Conservation (phyloP, 1,140 invertebrate genomes). For the Tachypleus tridentatus region DNA sequence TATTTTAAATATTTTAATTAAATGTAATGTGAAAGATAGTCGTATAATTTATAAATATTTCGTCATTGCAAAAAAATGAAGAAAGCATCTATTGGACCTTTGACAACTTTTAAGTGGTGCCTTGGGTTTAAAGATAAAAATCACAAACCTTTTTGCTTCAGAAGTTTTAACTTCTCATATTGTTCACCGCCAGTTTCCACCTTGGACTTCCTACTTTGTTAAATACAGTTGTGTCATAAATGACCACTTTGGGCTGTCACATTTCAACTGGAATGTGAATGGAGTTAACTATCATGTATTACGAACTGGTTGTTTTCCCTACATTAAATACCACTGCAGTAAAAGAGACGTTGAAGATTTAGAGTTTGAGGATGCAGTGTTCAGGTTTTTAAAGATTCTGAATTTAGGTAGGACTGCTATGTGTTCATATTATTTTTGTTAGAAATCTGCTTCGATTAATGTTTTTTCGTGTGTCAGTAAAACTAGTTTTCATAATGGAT, state of each 20-base stretch:
- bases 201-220: conserved; percentile 68
- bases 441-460: too few species aligned
- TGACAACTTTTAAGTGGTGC: too few species aligned
- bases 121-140: too few species aligned
- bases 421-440: too few species aligned
- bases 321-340: conserved; percentile 93
- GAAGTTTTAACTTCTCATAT: conserved; percentile 72
- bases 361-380: conserved; percentile 63
- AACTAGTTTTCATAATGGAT: too few species aligned
- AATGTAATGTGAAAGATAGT: too few species aligned
- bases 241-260: conserved; percentile 74
- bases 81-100: too few species aligned
- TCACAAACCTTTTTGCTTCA: conserved; percentile 35
- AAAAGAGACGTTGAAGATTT: conserved; percentile 61
- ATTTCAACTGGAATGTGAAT: conserved; percentile 80
- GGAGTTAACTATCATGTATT: conserved; percentile 61
- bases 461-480: too few species aligned
- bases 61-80: too few species aligned
- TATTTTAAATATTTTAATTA: too few species aligned
- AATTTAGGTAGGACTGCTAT: conserved; percentile 63
- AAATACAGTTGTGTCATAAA: conserved; percentile 53
- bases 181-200: conserved; percentile 63
- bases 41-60: too few species aligned
- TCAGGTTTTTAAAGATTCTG: conserved; percentile 70
- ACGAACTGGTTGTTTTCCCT: conserved; percentile 86